These are phyloP conservation scores for Ascidia mentula DNA, from an alignment of 23 tunicate species.

Conservation along the genomic window DNA sequence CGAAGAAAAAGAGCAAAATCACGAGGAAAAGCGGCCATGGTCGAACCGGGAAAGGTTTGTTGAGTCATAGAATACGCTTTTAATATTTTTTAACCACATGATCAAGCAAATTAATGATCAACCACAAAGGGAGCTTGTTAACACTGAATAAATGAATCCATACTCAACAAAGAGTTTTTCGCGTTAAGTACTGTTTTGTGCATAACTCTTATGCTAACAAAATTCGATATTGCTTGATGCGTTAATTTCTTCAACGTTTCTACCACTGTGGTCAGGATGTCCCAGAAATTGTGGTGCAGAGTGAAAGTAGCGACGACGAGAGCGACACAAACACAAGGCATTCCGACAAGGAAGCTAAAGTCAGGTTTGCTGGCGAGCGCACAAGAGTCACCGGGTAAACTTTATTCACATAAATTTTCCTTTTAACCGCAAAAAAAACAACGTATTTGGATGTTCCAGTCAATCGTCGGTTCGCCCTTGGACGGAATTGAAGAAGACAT, in stretches of 20 bases:
- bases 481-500: constrained; percentile 23
- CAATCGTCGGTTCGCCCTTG: constrained; percentile 27
- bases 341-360: neutral
- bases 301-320: neutral
- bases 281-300: neutral
- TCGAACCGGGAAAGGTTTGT: constrained; percentile 15
- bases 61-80: too few relatives aligned
- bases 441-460: neutral
- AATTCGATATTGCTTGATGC: too few relatives aligned
- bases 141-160: too few relatives aligned
- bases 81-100: too few relatives aligned
- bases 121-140: too few relatives aligned
- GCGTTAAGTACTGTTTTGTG: too few relatives aligned
- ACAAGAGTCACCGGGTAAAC: too few relatives aligned
- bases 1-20: constrained; percentile 15
- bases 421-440: neutral
- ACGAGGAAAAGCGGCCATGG: neutral
- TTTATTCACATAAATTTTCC: neutral
- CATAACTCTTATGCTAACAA: too few relatives aligned
- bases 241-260: too few relatives aligned
- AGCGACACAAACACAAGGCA: neutral
- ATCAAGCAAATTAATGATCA: too few relatives aligned
- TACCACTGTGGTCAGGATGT: neutral
- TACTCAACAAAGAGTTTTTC: too few relatives aligned
- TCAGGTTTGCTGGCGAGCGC: neutral